Percentiles rank a stretch among this genome's conserved stretches.
phyloP scores from a whole-genome alignment of 2,113 vertebrate genomes.

The Platycercus adscitus region DNA sequence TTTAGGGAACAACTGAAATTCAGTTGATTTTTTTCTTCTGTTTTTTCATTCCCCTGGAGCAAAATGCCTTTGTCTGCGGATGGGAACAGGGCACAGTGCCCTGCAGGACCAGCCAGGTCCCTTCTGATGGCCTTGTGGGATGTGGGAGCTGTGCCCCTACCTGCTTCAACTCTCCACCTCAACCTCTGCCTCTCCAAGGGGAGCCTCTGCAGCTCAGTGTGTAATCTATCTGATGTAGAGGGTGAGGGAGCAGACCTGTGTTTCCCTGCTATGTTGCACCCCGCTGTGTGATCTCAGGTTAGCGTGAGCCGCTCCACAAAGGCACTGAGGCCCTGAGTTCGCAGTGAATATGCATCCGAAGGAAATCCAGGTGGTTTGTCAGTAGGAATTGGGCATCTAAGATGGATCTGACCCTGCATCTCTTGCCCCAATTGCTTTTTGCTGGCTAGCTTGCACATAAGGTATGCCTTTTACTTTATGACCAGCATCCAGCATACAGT shows the following conservation, averaged over 20 bases:
- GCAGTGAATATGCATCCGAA: not conserved
- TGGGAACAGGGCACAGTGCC: not conserved
- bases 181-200: not conserved
- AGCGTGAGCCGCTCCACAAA: not conserved
- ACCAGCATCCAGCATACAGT: not conserved
- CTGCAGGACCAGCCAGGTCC: not conserved
- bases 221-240: not conserved
- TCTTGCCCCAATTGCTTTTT: not conserved
- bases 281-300: not conserved
- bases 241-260: not conserved
- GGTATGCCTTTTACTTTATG: not conserved
- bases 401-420: not conserved
- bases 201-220: not conserved
- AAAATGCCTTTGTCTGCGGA: not conserved
- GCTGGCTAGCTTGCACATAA: not conserved
- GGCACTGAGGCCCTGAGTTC: not conserved
- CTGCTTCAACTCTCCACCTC: not conserved
- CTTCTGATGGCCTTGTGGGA: not conserved
- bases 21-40: not conserved
- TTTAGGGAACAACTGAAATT: not conserved
- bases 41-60: not conserved
- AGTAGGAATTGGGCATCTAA: not conserved
- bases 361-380: not conserved
- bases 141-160: not conserved
- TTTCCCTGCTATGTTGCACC: not conserved